Conservation (phyloP, 1,140 invertebrate genomes). For the Microplitis demolitor region DNA sequence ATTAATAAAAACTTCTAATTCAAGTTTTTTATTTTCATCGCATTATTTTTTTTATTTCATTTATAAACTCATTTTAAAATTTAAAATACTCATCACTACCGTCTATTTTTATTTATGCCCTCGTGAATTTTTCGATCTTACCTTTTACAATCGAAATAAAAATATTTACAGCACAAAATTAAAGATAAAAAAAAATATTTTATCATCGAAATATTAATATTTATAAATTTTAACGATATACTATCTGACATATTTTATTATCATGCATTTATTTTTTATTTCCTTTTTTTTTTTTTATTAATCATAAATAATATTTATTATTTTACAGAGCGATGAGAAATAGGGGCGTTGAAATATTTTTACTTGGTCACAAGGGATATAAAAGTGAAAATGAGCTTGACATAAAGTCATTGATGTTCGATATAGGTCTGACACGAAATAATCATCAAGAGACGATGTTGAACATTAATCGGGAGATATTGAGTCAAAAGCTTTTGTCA, state of each 20-base stretch:
- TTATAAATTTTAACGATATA: background rate
- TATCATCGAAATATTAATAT: background rate
- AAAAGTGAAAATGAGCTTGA: constrained; percentile 56
- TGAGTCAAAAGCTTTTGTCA: constrained; percentile 54
- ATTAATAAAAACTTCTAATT: no score
- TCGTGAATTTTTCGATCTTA: background rate
- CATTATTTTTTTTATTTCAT: no score
- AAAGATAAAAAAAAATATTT: no score
- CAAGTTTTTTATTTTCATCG: no score
- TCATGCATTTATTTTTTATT: background rate
- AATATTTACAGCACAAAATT: no score
- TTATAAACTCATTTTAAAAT: background rate
- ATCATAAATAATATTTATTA: background rate
- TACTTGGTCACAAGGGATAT: constrained; percentile 62
- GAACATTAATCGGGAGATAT: constrained; percentile 61
- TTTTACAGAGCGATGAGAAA: constrained; percentile 92
- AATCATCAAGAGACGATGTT: constrained; percentile 60
- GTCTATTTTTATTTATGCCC: no score
- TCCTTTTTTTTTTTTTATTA: background rate
- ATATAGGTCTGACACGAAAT: constrained; percentile 58
- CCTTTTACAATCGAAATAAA: no score
- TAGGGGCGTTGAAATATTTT: constrained; percentile 90
- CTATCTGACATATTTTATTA: constrained; percentile 5
- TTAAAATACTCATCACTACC: background rate
- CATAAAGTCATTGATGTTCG: constrained; percentile 63